Evolutionary conservation across 1,140 invertebrate genomes (phyloP).

Genomic region (Nautilus pompilius): DNA sequence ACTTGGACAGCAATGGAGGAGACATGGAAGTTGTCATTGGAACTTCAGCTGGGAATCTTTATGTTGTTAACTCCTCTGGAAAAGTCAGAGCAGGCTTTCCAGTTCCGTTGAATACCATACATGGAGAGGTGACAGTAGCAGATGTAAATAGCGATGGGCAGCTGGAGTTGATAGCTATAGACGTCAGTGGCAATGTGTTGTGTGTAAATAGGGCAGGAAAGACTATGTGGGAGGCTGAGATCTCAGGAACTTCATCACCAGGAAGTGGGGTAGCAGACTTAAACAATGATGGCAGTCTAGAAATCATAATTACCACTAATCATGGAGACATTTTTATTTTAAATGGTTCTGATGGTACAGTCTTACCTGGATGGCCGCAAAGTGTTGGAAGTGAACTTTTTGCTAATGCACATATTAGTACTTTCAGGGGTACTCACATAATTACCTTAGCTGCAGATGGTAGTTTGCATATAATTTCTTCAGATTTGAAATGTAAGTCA

Average conservation of each 20-base stretch:
- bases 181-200: constrained; percentile 40
- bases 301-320: constrained; percentile 41
- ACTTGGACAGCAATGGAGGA: constrained; percentile 38
- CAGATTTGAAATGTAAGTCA: constrained; percentile 32
- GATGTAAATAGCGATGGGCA: constrained; percentile 34
- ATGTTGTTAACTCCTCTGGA: constrained; percentile 26
- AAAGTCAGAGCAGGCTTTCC: constrained; percentile 34
- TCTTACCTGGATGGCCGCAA: constrained; percentile 39
- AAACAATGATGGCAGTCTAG: constrained; percentile 33
- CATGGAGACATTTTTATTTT: constrained; percentile 45
- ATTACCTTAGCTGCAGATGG: constrained; percentile 36
- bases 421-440: neutral
- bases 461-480: constrained; percentile 36
- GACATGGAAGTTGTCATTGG: constrained; percentile 39
- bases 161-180: constrained; percentile 39
- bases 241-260: constrained; percentile 32
- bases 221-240: constrained; percentile 33
- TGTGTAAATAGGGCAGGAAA: constrained; percentile 33
- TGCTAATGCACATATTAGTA: constrained; percentile 19
- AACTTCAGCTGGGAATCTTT: constrained; percentile 38
- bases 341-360: constrained; percentile 31
- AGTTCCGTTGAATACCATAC: constrained; percentile 22
- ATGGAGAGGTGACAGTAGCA: constrained; percentile 39
- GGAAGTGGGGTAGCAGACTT: constrained; percentile 41
- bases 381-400: constrained; percentile 26